Conservation (phyloP, 1,140 invertebrate species). For the Ericerus pela region DNA sequence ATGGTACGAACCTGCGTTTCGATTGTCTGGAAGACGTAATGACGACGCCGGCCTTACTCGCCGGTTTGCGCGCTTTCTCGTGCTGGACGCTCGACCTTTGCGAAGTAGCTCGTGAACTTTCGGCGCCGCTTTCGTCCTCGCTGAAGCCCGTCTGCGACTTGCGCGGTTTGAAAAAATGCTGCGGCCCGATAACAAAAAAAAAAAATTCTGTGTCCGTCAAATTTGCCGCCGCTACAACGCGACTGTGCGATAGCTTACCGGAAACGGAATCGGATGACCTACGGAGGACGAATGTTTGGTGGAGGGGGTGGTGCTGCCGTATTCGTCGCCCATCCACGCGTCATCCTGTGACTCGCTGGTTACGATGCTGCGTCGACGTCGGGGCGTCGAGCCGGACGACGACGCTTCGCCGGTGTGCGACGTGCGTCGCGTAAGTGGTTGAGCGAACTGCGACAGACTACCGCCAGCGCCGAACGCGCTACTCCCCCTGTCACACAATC, state of each 20-base stretch:
- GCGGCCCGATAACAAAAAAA: not conserved
- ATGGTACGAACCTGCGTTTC: conserved; percentile 55
- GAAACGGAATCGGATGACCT: not conserved
- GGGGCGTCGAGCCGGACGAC: not conserved
- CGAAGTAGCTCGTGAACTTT: conserved; percentile 14
- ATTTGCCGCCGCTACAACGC: not conserved
- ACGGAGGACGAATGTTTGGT: not conserved
- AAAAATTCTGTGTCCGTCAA: not conserved
- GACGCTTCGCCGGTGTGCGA: not conserved
- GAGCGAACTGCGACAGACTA: not conserved
- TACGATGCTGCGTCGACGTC: not conserved
- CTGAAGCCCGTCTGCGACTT: not conserved
- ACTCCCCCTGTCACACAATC: too few relatives aligned
- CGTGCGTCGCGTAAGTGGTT: not conserved
- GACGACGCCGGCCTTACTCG: conserved; percentile 69
- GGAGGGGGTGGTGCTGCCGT: not conserved
- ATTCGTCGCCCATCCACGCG: not conserved
- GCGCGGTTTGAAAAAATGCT: conserved; percentile 4
- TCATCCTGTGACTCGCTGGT: conserved; percentile 8
- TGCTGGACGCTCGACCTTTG: conserved; percentile 39
- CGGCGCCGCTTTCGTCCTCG: not conserved
- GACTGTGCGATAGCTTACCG: not conserved
- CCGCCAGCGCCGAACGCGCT: too few relatives aligned
- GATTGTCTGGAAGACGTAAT: conserved; percentile 84
- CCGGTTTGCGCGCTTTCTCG: conserved; percentile 38